Evolutionary conservation across 1,140 invertebrate species (phyloP).

Genomic region (Ceratina australensis): DNA sequence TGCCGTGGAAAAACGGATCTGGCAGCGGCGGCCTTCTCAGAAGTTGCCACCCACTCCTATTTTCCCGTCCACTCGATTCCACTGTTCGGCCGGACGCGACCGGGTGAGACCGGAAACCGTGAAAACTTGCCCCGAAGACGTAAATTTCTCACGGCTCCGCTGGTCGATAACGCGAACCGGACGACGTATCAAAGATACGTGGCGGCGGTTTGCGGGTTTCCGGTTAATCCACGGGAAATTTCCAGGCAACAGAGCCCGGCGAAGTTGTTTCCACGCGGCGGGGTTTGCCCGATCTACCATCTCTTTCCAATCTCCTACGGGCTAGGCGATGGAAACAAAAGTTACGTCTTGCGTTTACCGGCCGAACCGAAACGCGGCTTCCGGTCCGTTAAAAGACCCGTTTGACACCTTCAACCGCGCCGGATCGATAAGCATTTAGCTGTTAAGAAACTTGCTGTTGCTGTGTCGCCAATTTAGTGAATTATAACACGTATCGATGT

Average conservation of each 20-base stretch:
- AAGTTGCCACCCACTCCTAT: not conserved
- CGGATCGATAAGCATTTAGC: conserved; percentile 8
- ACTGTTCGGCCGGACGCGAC: not conserved
- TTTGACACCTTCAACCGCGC: not conserved
- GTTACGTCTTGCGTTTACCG: conserved; percentile 16
- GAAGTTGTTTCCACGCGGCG: not conserved
- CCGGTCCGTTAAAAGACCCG: not conserved
- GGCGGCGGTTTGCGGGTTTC: conserved; percentile 21
- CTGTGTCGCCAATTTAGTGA: too few relatives aligned
- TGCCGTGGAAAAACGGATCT: not conserved
- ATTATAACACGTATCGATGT: too few relatives aligned
- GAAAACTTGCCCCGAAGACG: not conserved
- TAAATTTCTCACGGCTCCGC: conserved; percentile 23
- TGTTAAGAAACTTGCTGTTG: too few relatives aligned
- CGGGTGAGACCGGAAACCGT: not conserved
- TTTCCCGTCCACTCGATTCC: not conserved
- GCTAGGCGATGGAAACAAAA: conserved; percentile 33
- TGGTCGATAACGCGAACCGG: conserved; percentile 3
- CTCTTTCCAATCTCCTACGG: conserved; percentile 37
- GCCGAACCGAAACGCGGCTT: not conserved
- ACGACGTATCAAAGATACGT: conserved; percentile 8
- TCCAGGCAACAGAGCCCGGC: conserved; percentile 1
- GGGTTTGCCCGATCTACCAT: not conserved
- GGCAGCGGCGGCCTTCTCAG: too few relatives aligned
- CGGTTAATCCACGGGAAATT: conserved; percentile 44